These are phyloP conservation scores for Scrobipalpa costella DNA, from an alignment of 2,888 invertebrate species.

Conservation along the genomic window DNA sequence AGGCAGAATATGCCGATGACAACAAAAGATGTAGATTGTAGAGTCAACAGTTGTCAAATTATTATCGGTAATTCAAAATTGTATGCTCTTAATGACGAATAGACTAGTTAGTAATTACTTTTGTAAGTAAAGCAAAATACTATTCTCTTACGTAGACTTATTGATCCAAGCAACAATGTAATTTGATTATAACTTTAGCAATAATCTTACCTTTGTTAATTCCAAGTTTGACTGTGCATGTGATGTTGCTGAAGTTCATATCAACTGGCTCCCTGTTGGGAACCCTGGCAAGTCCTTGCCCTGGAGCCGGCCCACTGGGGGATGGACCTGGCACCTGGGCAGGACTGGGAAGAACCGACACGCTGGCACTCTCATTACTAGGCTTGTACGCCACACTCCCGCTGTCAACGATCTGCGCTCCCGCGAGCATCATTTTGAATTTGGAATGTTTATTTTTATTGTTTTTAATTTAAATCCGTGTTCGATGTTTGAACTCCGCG, in stretches of 20 bases:
- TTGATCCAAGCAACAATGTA: background rate
- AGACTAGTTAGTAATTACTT: too few relatives aligned
- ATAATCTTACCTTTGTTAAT: conserved; percentile 84
- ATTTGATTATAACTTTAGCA: background rate
- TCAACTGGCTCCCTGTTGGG: conserved; percentile 81
- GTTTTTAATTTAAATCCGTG: conserved; percentile 31
- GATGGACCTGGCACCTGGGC: conserved; percentile 30
- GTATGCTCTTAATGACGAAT: too few relatives aligned
- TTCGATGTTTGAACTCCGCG: conserved; percentile 40
- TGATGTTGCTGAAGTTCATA: conserved; percentile 87
- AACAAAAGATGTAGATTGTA: too few relatives aligned
- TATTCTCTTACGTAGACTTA: too few relatives aligned
- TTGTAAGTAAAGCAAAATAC: too few relatives aligned
- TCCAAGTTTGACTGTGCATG: conserved; percentile 86
- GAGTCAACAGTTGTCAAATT: too few relatives aligned
- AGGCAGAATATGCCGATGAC: too few relatives aligned
- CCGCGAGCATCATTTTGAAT: conserved; percentile 71
- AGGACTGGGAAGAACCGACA: conserved; percentile 23
- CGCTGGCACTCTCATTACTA: conserved; percentile 35
- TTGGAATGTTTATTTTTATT: conserved; percentile 29
- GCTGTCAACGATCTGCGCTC: conserved; percentile 68
- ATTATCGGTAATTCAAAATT: too few relatives aligned
- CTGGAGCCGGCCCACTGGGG: conserved; percentile 19
- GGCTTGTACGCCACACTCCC: conserved; percentile 56
- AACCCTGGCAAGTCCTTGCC: conserved; percentile 49